These are phyloP conservation scores for Plestiodon gilberti DNA, from an alignment of 2,113 vertebrate species.

Conservation along the genomic window DNA sequence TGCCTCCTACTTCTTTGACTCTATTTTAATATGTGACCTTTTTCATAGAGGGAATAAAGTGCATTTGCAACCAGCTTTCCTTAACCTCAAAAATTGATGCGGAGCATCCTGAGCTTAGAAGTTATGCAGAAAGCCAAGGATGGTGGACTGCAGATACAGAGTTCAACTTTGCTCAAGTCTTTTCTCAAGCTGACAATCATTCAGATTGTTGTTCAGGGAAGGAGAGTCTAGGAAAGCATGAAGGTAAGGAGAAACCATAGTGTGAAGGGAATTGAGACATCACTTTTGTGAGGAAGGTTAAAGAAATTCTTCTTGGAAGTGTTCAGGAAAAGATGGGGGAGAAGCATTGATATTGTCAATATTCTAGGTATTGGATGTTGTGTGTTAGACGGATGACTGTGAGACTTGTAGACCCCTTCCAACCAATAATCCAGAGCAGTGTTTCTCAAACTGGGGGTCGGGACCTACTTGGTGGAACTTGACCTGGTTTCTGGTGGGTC, in stretches of 20 bases:
- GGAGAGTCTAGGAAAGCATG: conserved; percentile 76
- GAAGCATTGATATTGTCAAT: no score
- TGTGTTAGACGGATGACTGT: not conserved
- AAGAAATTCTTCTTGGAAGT: not conserved
- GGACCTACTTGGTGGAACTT: no score
- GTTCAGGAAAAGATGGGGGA: no score
- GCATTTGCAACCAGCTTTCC: conserved; percentile 80
- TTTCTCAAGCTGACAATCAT: conserved; percentile 73
- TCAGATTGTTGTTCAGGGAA: conserved; percentile 70
- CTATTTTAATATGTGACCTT: conserved; percentile 28
- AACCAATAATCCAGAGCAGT: not conserved
- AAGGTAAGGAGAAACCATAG: conserved; percentile 70
- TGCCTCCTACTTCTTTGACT: conserved; percentile 20
- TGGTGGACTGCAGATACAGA: conserved; percentile 81
- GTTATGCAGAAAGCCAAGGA: conserved; percentile 78
- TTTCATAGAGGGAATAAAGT: conserved; percentile 78
- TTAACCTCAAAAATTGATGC: conserved; percentile 80
- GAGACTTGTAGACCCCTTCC: not conserved
- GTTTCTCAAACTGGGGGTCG: no score
- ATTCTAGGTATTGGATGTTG: not conserved
- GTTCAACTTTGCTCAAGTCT: conserved; percentile 83
- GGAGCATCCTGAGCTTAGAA: conserved; percentile 80
- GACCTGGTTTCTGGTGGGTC: no score
- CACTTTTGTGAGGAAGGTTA: not conserved
- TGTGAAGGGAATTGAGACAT: not conserved